phyloP scores from a whole-genome alignment of 2,888 invertebrate genomes.

The Cosmorhoe ocellata region DNA sequence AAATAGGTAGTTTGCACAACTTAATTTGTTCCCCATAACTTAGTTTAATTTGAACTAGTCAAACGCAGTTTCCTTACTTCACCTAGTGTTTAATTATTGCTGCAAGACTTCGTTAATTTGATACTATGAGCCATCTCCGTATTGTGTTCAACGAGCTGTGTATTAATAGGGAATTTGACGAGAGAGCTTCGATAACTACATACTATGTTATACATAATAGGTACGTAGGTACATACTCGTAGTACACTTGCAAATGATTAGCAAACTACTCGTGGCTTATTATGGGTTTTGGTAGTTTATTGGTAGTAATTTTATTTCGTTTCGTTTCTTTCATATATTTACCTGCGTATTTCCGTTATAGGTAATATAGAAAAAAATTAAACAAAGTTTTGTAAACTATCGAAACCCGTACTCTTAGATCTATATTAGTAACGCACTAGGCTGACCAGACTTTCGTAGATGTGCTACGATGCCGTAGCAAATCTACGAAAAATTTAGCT shows the following conservation, averaged over 20 bases:
- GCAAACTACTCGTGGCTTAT: too few relatives aligned
- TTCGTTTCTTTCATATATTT: too few relatives aligned
- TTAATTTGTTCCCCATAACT: constrained; percentile 66
- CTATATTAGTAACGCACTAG: too few relatives aligned
- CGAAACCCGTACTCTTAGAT: too few relatives aligned
- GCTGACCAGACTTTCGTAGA: not conserved
- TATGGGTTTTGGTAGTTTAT: too few relatives aligned
- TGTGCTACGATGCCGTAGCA: not conserved
- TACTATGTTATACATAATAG: too few relatives aligned
- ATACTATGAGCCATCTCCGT: constrained; percentile 58
- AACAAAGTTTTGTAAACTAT: not conserved
- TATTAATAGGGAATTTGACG: constrained; percentile 40
- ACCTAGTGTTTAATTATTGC: constrained; percentile 64
- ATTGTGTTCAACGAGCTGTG: constrained; percentile 52
- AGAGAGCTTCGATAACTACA: constrained; percentile 5
- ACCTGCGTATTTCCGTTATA: too few relatives aligned
- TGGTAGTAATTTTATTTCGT: too few relatives aligned
- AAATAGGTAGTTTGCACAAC: constrained; percentile 50
- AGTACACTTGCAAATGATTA: not conserved
- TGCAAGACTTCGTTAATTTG: constrained; percentile 68
- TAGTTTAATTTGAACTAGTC: constrained; percentile 69
- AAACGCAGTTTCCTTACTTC: constrained; percentile 56
- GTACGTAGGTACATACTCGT: not conserved
- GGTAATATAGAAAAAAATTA: too few relatives aligned
- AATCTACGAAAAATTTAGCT: not conserved